Percentiles rank a stretch among this genome's conserved stretches.
Evolutionary conservation across 2,888 invertebrate genomes (phyloP).

Genomic region (Lysandra coridon): DNA sequence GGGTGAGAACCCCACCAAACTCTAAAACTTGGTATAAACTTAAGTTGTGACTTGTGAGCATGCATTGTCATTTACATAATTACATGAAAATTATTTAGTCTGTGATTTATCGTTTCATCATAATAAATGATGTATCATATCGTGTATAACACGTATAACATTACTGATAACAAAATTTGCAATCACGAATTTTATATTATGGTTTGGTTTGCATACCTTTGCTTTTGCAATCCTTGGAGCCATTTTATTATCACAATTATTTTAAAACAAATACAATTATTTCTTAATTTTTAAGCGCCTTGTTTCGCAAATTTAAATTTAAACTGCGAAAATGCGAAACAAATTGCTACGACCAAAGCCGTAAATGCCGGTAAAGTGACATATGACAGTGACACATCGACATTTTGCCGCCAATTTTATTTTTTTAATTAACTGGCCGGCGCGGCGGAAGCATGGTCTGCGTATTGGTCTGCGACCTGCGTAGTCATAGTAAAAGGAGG

Average conservation of each 20-base stretch:
- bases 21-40: neutral
- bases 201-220: slow-evolving; percentile 55
- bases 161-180: too few relatives aligned
- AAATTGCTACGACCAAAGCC: slow-evolving; percentile 43
- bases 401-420: slow-evolving; percentile 60
- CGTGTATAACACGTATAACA: too few relatives aligned
- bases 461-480: too few relatives aligned
- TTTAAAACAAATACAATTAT: slow-evolving; percentile 37
- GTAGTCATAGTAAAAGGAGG: too few relatives aligned
- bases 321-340: slow-evolving; percentile 56
- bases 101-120: neutral
- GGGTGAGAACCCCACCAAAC: too few relatives aligned
- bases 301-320: slow-evolving; percentile 45
- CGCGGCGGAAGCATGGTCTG: too few relatives aligned
- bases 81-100: neutral
- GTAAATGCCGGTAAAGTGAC: slow-evolving; percentile 15
- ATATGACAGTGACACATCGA: neutral
- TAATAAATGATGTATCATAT: neutral
- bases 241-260: slow-evolving; percentile 48
- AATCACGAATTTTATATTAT: too few relatives aligned
- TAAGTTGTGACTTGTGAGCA: neutral
- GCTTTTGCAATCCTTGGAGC: slow-evolving; percentile 67
- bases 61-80: too few relatives aligned
- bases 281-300: slow-evolving; percentile 45
- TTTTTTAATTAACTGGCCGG: slow-evolving; percentile 11